A percentile compares a stretch with the other conserved stretches of the same genome.
Conservation (phyloP, 2,113 vertebrate genomes). For the Percina caprodes region DNA sequence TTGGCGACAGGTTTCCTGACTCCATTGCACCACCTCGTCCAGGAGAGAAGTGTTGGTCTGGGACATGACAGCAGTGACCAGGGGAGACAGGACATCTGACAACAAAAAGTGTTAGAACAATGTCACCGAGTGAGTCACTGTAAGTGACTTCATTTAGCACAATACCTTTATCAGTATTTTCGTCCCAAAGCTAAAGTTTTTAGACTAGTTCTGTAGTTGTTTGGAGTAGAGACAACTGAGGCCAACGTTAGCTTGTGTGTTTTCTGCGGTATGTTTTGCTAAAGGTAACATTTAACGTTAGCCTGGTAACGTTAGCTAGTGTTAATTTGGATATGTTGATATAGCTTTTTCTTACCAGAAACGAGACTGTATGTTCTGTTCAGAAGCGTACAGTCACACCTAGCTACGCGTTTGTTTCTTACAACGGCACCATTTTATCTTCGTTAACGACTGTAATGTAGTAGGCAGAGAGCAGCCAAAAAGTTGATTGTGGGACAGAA, state of each 20-base stretch:
- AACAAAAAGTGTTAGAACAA: no score
- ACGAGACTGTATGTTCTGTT: neutral
- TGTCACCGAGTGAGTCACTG: neutral
- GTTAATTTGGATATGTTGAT: neutral
- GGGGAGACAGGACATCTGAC: no score
- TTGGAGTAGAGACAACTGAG: neutral
- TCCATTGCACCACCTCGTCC: constrained; percentile 87
- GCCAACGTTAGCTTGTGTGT: constrained; percentile 4
- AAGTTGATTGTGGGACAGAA: fast-evolving
- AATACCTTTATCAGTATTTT: neutral
- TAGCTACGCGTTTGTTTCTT: neutral
- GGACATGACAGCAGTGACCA: no score
- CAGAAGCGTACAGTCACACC: fast-evolving
- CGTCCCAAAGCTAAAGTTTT: neutral
- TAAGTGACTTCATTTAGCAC: neutral
- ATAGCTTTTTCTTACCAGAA: constrained; percentile 49
- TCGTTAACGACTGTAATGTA: neutral
- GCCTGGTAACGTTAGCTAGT: neutral
- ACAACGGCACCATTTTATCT: neutral
- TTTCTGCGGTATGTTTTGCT: neutral
- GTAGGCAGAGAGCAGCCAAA: neutral
- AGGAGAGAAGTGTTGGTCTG: constrained; percentile 65
- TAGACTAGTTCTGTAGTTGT: neutral
- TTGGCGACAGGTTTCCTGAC: constrained; percentile 85
- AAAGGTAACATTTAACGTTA: constrained; percentile 15